Evolutionary conservation across 2,888 invertebrate species (phyloP).

Genomic region (Odontomyia ornata): DNA sequence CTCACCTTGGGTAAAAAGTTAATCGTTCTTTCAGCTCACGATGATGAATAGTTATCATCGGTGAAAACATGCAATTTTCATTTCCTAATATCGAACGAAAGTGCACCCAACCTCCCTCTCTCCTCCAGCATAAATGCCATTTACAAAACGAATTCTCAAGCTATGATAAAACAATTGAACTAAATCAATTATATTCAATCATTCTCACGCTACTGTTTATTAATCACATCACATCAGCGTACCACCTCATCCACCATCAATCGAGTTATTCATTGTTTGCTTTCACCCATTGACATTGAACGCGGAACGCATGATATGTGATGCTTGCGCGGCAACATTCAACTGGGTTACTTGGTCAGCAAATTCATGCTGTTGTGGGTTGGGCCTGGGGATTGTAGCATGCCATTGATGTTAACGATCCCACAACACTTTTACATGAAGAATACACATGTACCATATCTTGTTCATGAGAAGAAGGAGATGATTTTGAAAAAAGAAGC

Average conservation of each 20-base stretch:
- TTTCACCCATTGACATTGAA: constrained; percentile 34
- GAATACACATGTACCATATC: too few relatives aligned
- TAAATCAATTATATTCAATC: constrained; percentile 4
- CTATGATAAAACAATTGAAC: not conserved
- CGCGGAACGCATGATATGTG: constrained; percentile 2
- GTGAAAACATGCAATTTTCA: too few relatives aligned
- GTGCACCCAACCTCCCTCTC: too few relatives aligned
- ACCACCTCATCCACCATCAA: not conserved
- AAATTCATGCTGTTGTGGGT: not conserved
- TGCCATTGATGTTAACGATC: not conserved
- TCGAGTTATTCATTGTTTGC: constrained; percentile 4
- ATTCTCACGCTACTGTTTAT: constrained; percentile 20
- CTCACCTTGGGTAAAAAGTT: too few relatives aligned
- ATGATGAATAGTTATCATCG: too few relatives aligned
- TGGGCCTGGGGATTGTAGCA: not conserved
- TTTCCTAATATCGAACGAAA: too few relatives aligned
- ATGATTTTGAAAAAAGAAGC: too few relatives aligned
- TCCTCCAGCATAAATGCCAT: too few relatives aligned
- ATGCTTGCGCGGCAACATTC: not conserved
- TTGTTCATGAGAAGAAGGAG: too few relatives aligned
- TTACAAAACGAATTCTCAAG: too few relatives aligned
- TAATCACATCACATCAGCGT: not conserved
- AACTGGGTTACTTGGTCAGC: constrained; percentile 40
- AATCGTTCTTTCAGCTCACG: too few relatives aligned
- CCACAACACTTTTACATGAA: not conserved